Percentiles rank a stretch among this genome's conserved stretches.
Evolutionary conservation across 1,140 invertebrate species (phyloP).

Genomic region (Drosophila parvula): DNA sequence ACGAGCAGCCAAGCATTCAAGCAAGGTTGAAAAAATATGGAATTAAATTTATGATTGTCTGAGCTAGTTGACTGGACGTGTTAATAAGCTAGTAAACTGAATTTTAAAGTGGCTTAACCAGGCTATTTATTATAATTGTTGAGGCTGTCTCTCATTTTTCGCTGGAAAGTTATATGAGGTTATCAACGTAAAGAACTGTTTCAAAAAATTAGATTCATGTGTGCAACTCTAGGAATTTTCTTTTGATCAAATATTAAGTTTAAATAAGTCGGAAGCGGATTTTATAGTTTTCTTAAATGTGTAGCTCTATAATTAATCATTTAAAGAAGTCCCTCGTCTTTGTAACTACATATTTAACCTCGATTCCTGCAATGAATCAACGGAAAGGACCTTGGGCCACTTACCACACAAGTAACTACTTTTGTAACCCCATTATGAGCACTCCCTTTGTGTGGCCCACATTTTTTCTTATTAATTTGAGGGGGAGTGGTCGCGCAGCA

Average conservation of each 20-base stretch:
- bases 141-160: neutral
- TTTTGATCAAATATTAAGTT: neutral
- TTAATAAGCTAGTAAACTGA: constrained; percentile 19
- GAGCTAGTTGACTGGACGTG: constrained; percentile 26
- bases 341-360: neutral
- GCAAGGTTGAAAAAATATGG: constrained; percentile 41
- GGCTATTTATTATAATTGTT: neutral
- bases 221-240: neutral
- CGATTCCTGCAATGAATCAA: constrained; percentile 7
- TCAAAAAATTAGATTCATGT: neutral
- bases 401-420: constrained; percentile 9
- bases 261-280: neutral
- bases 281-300: neutral
- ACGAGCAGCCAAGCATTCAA: constrained; percentile 26
- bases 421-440: constrained; percentile 9
- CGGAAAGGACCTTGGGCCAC: constrained; percentile 20
- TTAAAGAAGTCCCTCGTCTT: neutral
- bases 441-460: constrained; percentile 21
- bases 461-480: constrained; percentile 42
- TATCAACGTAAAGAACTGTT: neutral
- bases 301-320: neutral
- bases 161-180: neutral
- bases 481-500: constrained; percentile 26
- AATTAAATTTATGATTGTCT: constrained; percentile 35
- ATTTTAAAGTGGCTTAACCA: constrained; percentile 14